Conservation (phyloP, 2,888 invertebrate species). For the Melinopterus prodromus region DNA sequence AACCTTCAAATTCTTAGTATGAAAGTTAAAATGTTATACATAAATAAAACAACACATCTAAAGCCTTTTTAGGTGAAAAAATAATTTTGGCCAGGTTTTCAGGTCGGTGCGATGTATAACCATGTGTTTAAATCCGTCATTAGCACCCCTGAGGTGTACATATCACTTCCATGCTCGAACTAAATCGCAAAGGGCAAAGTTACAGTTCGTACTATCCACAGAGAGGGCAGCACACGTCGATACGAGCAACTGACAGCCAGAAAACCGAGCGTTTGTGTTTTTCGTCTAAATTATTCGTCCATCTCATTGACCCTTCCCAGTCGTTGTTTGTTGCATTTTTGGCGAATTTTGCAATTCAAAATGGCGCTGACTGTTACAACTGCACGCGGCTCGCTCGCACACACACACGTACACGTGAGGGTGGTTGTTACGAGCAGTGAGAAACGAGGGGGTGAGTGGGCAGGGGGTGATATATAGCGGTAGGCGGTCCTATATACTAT, state of each 20-base stretch:
- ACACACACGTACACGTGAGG: constrained; percentile 44
- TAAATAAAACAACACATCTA: no score
- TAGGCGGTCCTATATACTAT: constrained; percentile 53
- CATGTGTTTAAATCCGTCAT: no score
- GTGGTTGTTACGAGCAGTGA: constrained; percentile 40
- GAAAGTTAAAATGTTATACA: no score
- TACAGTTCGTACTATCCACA: no score
- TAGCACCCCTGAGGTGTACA: no score
- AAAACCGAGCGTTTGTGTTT: neutral
- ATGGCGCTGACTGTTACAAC: constrained; percentile 50
- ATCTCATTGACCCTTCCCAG: neutral
- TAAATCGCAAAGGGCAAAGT: no score
- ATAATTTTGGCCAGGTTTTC: no score
- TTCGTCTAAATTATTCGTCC: neutral
- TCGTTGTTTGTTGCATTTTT: constrained; percentile 43
- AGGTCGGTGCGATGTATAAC: no score
- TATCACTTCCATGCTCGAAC: no score
- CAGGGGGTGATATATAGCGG: constrained; percentile 50
- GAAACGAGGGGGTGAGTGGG: constrained; percentile 47
- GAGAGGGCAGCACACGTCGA: no score
- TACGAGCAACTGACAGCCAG: neutral
- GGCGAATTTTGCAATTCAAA: constrained; percentile 54
- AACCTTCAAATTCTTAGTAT: no score
- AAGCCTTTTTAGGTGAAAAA: no score
- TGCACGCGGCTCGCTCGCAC: constrained; percentile 48